Base-by-base conservation (phyloP, 2,797 vertebrate species). In the Cephalopachus bancanus region DNA sequence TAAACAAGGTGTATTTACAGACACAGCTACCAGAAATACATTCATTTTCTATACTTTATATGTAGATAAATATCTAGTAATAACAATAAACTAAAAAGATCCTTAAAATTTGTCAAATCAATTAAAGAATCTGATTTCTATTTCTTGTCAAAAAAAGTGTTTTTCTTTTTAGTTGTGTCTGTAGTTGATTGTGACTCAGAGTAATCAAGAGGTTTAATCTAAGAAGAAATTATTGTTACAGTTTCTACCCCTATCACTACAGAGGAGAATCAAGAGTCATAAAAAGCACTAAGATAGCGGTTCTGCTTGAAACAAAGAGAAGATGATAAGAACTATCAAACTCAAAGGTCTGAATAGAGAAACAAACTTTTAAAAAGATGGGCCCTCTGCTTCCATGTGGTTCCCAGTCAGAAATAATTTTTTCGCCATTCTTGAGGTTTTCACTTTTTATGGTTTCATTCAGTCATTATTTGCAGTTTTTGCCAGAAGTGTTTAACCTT, bases 401-500 rank as follows among this genome's bases (percentile, higher is more conserved):
- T 60, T 93, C 75, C 26, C 53, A 69, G 64, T 95, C 20, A 75
- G 80, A 91, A 96, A 95, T 28, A 94, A 94, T 74, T 94, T 12
- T 94, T 83, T 64, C 26, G 14, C 16, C 19, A 22, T 94, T 83
- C 74, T 67, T 74, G 69, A 94, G 75, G 85, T 44, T 96, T 97
- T 95, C 71, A 72, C 17, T 76, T 98, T 97, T 95, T 92, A 96
- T 83, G 88, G 60, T 94, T 97, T 96, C 94, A 95, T 96, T 95
- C 62, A n/a, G 74, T 96, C 74, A 96, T 81, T 71, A 93, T 92
- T 72, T 95, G 28, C 33, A 90, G 71, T 90, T 86, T 93, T 89
- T 90, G 93, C 74, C 94, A 90, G 83, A 94, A 93, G 69, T 28
- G 22, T 97, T 97, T 97, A 96, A 97, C 92, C 96, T 97, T 30